A percentile compares a stretch with the other conserved stretches of the same genome.
These are phyloP conservation scores for Stomatorhinus walkeri DNA, from an alignment of 2,797 vertebrate species.

Conservation along the genomic window DNA sequence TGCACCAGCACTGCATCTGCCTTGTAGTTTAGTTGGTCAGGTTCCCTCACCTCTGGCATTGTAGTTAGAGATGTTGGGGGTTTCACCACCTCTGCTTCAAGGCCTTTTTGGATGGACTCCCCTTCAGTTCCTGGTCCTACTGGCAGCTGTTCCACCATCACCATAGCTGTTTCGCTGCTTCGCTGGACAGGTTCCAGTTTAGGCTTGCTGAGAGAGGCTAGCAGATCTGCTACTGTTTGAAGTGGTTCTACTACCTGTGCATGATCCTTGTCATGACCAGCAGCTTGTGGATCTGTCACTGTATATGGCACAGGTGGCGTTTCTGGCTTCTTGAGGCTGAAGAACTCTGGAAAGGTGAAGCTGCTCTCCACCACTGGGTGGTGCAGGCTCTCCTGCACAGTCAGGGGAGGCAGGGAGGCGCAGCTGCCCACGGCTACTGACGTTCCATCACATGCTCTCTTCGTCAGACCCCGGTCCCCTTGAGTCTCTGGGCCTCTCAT, in stretches of 20 bases:
- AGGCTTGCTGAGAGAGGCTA: slow-evolving; percentile 23
- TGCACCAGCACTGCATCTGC: slow-evolving; percentile 10
- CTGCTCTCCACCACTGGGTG: slow-evolving; percentile 63
- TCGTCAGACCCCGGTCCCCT: slow-evolving; percentile 44
- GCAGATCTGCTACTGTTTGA: background rate
- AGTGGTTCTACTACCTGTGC: background rate
- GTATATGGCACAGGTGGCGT: background rate
- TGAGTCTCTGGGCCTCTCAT: slow-evolving; percentile 29
- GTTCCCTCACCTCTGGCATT: background rate
- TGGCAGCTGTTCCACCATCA: background rate
- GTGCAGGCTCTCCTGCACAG: slow-evolving; percentile 59
- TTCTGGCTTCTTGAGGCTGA: slow-evolving; percentile 42
- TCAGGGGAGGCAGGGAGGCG: slow-evolving; percentile 63
- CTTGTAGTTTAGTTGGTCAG: background rate
- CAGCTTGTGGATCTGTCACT: slow-evolving; percentile 6
- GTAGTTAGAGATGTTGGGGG: background rate
- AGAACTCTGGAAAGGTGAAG: slow-evolving; percentile 54
- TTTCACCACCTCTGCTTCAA: background rate
- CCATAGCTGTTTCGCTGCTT: background rate
- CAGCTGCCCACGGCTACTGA: slow-evolving; percentile 28
- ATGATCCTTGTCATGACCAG: slow-evolving; percentile 14
- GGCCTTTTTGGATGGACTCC: background rate
- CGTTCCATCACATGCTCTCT: slow-evolving; percentile 27
- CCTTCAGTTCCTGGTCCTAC: slow-evolving; percentile 3
- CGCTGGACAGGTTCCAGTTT: background rate